These are phyloP conservation scores for Helicolenus hilgendorfi DNA, from an alignment of 2,797 vertebrate genomes.

Conservation along the genomic window DNA sequence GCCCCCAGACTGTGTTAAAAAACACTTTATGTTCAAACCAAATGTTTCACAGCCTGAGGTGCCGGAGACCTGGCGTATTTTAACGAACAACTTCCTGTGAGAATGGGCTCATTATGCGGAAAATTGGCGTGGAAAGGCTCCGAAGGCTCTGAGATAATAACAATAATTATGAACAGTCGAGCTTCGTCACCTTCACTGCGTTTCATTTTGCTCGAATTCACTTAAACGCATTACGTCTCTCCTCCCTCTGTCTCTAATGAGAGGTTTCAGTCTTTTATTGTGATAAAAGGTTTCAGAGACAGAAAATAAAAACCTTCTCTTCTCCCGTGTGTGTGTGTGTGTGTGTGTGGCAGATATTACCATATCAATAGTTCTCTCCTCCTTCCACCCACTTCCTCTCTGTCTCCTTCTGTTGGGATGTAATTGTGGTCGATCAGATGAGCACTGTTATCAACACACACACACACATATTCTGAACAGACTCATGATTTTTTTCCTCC, in stretches of 20 bases:
- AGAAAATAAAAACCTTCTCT: conserved; percentile 58
- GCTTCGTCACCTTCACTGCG: neutral
- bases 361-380: conserved; percentile 72
- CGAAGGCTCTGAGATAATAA: conserved; percentile 26
- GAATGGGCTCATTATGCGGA: neutral
- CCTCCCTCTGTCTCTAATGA: conserved; percentile 56
- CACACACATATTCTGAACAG: neutral
- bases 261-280: conserved; percentile 34
- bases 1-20: neutral
- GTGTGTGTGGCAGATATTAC: conserved; percentile 49
- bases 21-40: neutral
- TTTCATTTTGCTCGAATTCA: conserved; percentile 21
- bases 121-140: conserved; percentile 24
- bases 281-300: conserved; percentile 60
- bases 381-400: conserved; percentile 65
- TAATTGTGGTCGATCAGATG: conserved; percentile 73
- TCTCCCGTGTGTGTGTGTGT: neutral
- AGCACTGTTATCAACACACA: conserved; percentile 47
- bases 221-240: conserved; percentile 42
- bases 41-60: neutral
- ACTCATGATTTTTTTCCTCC: too few relatives aligned
- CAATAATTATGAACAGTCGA: conserved; percentile 33
- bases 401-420: conserved; percentile 38
- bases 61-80: neutral
- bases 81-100: neutral